These are phyloP conservation scores for Neogale vison DNA, from an alignment of 2,113 vertebrate genomes.

Conservation along the genomic window DNA sequence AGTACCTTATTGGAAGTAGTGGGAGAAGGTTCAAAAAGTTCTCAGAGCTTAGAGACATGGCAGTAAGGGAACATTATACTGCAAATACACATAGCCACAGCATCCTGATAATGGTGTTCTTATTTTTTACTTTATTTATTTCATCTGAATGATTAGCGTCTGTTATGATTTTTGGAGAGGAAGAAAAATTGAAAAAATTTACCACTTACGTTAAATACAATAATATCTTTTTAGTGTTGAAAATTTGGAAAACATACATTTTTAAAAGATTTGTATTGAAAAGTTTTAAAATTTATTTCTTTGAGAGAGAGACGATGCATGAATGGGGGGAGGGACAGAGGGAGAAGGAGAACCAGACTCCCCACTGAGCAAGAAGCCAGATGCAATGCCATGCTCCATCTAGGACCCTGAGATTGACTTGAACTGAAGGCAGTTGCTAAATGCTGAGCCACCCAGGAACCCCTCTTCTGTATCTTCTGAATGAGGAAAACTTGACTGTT, in stretches of 20 bases:
- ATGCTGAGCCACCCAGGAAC: neutral
- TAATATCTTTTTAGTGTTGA: neutral
- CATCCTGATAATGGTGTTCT: neutral
- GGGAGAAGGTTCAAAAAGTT: neutral
- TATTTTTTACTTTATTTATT: neutral
- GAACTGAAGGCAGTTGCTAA: neutral
- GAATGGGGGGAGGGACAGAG: neutral
- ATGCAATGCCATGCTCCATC: neutral
- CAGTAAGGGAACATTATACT: neutral
- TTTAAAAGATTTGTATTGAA: neutral
- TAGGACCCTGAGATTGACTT: neutral
- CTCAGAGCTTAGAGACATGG: neutral
- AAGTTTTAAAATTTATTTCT: neutral
- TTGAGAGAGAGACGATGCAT: neutral
- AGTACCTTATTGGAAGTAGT: neutral
- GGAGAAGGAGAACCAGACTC: neutral
- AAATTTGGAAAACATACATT: neutral
- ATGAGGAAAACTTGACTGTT: neutral
- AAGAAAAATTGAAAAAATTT: neutral
- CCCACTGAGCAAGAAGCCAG: neutral
- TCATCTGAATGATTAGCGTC: neutral
- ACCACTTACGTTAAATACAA: neutral
- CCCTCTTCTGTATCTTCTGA: neutral
- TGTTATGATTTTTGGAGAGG: neutral
- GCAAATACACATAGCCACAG: neutral